A percentile compares a stretch with the other conserved stretches of the same genome.
Conservation (phyloP, 2,888 invertebrate species). For the Scaptodrosophila latifasciaeformis region DNA sequence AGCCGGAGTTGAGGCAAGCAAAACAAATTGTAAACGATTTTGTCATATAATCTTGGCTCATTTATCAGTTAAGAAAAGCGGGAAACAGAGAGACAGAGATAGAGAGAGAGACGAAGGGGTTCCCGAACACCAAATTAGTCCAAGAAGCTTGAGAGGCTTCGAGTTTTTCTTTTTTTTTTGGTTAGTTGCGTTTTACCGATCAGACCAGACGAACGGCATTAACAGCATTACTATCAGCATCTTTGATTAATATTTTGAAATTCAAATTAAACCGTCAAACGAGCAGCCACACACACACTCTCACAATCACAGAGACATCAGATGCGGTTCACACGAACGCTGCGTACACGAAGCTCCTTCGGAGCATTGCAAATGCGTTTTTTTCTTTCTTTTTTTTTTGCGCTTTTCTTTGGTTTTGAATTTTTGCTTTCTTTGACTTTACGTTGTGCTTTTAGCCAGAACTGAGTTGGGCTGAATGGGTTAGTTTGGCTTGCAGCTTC, state of each 20-base stretch:
- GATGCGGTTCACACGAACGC: too few species aligned
- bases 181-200: constrained; percentile 34
- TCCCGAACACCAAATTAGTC: too few species aligned
- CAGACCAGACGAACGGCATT: constrained; percentile 19
- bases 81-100: too few species aligned
- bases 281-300: constrained; percentile 21
- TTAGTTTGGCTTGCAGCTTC: constrained; percentile 21
- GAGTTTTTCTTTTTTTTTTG: background rate
- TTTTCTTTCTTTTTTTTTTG: too few species aligned
- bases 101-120: too few species aligned
- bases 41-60: constrained; percentile 35
- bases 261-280: constrained; percentile 38
- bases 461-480: too few species aligned
- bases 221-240: constrained; percentile 20
- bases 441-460: too few species aligned
- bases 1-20: background rate
- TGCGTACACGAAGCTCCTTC: too few species aligned
- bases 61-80: constrained; percentile 26
- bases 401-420: too few species aligned
- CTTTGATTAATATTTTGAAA: constrained; percentile 39
- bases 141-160: background rate
- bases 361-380: too few species aligned
- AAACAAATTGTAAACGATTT: constrained; percentile 22
- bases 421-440: too few species aligned
- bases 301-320: constrained; percentile 13